Evolutionary conservation across 2,113 vertebrate genomes (phyloP), one percentile per base, ranked within the genome.

Genomic region (Anoura caudifer): DNA sequence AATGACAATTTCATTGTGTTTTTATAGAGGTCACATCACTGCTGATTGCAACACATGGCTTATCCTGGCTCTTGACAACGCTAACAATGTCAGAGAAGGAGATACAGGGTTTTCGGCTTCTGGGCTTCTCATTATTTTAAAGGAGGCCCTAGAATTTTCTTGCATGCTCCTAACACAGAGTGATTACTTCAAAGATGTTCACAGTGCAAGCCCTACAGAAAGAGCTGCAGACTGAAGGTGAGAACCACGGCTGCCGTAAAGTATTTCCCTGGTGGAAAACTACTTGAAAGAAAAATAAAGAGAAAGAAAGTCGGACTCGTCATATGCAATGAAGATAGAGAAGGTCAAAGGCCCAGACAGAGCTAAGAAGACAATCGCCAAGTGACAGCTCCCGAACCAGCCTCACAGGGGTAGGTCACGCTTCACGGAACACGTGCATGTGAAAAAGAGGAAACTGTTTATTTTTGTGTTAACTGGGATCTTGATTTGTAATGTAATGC

Each of bases 251-350:
- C 76, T 92, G 73, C 79, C 95, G 88, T 87, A 79, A 63, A 5
- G 26, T 59, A 26, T 89, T 90, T 86, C 38, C 82, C 15, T 1
- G 50, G 31, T 19, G 67, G 11, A 38, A 69, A 61, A 73, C 20
- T 20, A 50, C 33, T 85, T 52, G 19, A 92, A 95, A 90, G 91
- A 47, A 89, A 86, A 94, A 54, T 50, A 31, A 92, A 87, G 73
- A 76, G 50, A 33, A 63, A 65, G 73, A 75, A 70, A 90, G 33
- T 59, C 65, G 45, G 41, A 59, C n/a, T 73, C 77, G 3, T 50
- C 33, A 33, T 0, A 6, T 0, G 8, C 4, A 8, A 4, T 24
- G 45, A 67, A 38, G 65, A 63, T 33, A 33, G 45, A 80, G 41
- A 1, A n/a, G 61, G 90, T 81, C 81, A 88, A 75, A 61, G 61